Conservation (phyloP, 2,797 vertebrate genomes). For the Melanotaenia boesemani region DNA sequence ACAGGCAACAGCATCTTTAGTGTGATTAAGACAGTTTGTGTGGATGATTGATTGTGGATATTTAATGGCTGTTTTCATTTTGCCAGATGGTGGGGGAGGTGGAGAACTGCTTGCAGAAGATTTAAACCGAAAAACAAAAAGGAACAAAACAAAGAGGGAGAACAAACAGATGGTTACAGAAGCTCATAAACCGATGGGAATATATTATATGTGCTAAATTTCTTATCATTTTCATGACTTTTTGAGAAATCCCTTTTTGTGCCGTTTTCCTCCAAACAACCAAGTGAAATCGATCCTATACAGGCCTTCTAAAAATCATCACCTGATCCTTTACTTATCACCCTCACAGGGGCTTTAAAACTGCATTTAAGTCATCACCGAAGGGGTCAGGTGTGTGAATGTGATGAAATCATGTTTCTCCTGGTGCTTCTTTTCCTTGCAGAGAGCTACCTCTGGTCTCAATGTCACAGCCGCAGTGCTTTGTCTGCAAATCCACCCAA, state of each 20-base stretch:
- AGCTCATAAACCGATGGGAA: neutral
- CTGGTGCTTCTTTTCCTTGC: slow-evolving; percentile 3
- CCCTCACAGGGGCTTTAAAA: slow-evolving; percentile 9
- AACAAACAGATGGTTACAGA: neutral
- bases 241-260: neutral
- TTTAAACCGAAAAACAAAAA: neutral
- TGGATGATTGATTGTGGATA: slow-evolving; percentile 38
- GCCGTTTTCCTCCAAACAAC: neutral
- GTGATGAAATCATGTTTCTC: slow-evolving; percentile 14
- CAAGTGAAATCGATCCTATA: slow-evolving; percentile 11
- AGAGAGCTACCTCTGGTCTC: slow-evolving; percentile 44
- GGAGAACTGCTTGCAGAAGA: slow-evolving; percentile 35
- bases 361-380: slow-evolving; percentile 11
- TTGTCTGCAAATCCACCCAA: slow-evolving; percentile 68
- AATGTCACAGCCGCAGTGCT: slow-evolving; percentile 65
- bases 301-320: slow-evolving; percentile 29
- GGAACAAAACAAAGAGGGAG: neutral
- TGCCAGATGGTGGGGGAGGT: neutral
- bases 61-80: slow-evolving; percentile 47
- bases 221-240: neutral
- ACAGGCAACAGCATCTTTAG: neutral
- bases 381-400: slow-evolving; percentile 1
- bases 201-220: neutral
- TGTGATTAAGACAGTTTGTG: slow-evolving; percentile 10
- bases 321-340: neutral